Percentiles rank a stretch among this genome's conserved stretches.
Evolutionary conservation across 2,113 vertebrate genomes (phyloP).

Genomic region (Urocynchramus pylzowi): DNA sequence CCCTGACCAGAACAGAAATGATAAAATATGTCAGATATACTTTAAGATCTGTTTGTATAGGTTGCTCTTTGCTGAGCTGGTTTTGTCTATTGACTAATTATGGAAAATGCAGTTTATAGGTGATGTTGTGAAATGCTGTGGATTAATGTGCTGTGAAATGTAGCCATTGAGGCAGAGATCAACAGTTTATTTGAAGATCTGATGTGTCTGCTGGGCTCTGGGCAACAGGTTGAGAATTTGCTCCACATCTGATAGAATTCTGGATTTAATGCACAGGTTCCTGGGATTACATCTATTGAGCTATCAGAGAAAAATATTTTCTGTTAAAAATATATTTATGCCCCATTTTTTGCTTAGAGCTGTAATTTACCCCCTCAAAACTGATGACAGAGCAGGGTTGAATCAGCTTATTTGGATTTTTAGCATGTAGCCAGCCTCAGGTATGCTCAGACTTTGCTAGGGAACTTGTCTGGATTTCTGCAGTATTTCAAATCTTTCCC

Average conservation of each 20-base stretch:
- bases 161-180: not conserved
- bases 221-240: not conserved
- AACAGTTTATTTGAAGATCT: not conserved
- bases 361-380: not conserved
- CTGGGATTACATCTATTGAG: not conserved
- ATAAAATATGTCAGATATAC: not conserved
- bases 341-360: not conserved
- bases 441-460: not conserved
- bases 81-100: slow-evolving; percentile 6
- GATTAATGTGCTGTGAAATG: not conserved
- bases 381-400: not conserved
- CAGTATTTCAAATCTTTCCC: not conserved
- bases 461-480: not conserved
- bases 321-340: not conserved
- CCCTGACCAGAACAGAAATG: not conserved
- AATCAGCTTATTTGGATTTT: not conserved
- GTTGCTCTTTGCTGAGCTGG: not conserved
- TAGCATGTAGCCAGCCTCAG: not conserved
- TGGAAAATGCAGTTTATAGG: not conserved
- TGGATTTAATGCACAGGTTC: not conserved
- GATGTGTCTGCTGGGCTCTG: not conserved
- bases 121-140: not conserved
- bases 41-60: not conserved
- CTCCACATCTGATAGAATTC: not conserved
- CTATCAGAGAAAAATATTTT: not conserved